Percentiles rank a stretch among this genome's conserved stretches.
Conservation (phyloP, 2,888 invertebrate species). For the Dinocampus coccinellae region DNA sequence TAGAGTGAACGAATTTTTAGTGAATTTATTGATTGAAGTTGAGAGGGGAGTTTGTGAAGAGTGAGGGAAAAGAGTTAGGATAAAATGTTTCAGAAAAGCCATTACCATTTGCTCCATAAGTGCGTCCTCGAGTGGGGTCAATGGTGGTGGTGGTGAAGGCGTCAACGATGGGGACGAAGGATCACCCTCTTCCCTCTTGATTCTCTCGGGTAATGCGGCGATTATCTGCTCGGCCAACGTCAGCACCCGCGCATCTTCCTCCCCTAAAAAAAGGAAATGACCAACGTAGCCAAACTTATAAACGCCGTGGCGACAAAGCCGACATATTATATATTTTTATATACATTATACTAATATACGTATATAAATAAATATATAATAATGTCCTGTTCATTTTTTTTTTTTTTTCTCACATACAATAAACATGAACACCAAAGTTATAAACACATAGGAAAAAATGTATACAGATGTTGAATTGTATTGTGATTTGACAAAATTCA, state of each 20-base stretch:
- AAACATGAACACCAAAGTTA: conserved; percentile 45
- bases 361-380: background rate
- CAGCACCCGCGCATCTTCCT: conserved; percentile 91
- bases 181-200: conserved; percentile 78
- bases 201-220: conserved; percentile 97
- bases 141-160: conserved; percentile 62
- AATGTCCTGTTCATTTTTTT: too few species aligned
- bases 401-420: too few species aligned
- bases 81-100: conserved; percentile 12
- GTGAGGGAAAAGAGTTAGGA: too few species aligned
- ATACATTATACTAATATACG: background rate
- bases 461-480: background rate
- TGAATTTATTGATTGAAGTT: background rate
- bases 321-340: conserved; percentile 19
- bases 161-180: conserved; percentile 68
- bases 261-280: conserved; percentile 77
- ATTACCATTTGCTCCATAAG: conserved; percentile 70
- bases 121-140: conserved; percentile 65
- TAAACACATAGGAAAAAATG: conserved; percentile 16
- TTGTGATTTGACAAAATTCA: background rate
- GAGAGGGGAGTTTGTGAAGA: background rate
- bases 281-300: conserved; percentile 59
- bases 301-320: conserved; percentile 41
- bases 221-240: conserved; percentile 98
- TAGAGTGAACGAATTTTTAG: background rate